These are phyloP conservation scores for Pseudomyrmex flavicornis DNA, from an alignment of 1,140 invertebrate genomes.

Conservation along the genomic window DNA sequence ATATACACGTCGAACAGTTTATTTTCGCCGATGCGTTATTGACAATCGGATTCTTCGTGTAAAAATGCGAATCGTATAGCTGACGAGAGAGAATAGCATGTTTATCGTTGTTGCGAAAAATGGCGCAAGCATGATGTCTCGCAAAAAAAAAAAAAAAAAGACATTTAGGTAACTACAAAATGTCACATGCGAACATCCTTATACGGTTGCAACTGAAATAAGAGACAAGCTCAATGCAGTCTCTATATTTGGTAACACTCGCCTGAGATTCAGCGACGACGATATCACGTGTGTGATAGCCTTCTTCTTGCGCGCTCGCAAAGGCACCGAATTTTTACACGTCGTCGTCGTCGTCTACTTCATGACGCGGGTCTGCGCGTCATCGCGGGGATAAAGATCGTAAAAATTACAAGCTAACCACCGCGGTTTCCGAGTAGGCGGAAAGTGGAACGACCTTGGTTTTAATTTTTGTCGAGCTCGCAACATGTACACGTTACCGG, in stretches of 20 bases:
- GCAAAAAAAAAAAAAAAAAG: not conserved
- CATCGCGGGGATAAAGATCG: constrained; percentile 35
- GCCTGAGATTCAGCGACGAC: constrained; percentile 40
- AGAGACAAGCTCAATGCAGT: constrained; percentile 35
- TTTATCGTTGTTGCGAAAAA: not conserved
- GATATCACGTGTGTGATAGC: constrained; percentile 46
- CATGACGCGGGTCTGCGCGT: not conserved
- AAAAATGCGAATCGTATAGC: not conserved
- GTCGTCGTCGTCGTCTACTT: not conserved
- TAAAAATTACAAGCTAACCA: constrained; percentile 55
- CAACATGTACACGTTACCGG: constrained; percentile 2
- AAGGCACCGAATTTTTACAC: constrained; percentile 28
- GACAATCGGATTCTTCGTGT: not conserved
- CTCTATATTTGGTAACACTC: constrained; percentile 58
- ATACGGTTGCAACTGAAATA: constrained; percentile 46
- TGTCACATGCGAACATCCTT: constrained; percentile 28
- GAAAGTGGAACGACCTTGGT: constrained; percentile 82
- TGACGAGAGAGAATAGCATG: not conserved
- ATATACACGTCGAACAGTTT: not conserved
- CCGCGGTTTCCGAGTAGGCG: constrained; percentile 69
- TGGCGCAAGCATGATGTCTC: not conserved
- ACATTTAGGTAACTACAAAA: constrained; percentile 12
- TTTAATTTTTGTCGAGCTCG: constrained; percentile 70
- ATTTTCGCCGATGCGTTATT: not conserved
- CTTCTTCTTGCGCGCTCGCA: constrained; percentile 9